Evolutionary conservation across 2,888 invertebrate species (phyloP).

Genomic region (Lymantria dispar): DNA sequence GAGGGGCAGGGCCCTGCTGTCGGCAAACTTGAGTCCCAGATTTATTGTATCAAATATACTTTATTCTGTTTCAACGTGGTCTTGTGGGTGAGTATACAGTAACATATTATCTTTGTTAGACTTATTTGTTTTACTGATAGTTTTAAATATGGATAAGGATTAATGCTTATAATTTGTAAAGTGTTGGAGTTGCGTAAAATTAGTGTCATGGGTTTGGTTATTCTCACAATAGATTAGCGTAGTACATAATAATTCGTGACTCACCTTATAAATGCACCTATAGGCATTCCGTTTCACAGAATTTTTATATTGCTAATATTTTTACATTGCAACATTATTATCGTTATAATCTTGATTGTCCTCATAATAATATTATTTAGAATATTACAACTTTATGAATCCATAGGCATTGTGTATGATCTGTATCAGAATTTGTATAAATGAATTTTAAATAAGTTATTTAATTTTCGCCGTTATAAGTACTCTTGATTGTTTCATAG

Average conservation of each 20-base stretch:
- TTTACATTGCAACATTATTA: too few species aligned
- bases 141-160: conserved; percentile 13
- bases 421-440: too few species aligned
- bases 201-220: not conserved
- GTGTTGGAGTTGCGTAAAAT: too few species aligned
- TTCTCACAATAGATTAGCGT: not conserved
- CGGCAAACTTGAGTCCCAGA: conserved; percentile 87
- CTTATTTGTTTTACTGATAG: conserved; percentile 25
- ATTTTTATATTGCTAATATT: too few species aligned
- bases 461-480: too few species aligned
- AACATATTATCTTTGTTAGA: conserved; percentile 27
- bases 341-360: too few species aligned
- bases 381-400: too few species aligned
- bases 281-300: too few species aligned
- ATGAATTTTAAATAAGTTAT: too few species aligned
- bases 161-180: not conserved
- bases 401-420: too few species aligned
- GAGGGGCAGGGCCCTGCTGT: conserved; percentile 76
- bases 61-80: conserved; percentile 91
- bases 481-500: not conserved
- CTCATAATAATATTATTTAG: too few species aligned
- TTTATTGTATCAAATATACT: conserved; percentile 91
- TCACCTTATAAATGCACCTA: too few species aligned
- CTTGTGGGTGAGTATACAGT: conserved; percentile 85
- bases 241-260: not conserved